Evolutionary conservation across 2,888 invertebrate species (phyloP).

Genomic region (Melanchra persicariae): DNA sequence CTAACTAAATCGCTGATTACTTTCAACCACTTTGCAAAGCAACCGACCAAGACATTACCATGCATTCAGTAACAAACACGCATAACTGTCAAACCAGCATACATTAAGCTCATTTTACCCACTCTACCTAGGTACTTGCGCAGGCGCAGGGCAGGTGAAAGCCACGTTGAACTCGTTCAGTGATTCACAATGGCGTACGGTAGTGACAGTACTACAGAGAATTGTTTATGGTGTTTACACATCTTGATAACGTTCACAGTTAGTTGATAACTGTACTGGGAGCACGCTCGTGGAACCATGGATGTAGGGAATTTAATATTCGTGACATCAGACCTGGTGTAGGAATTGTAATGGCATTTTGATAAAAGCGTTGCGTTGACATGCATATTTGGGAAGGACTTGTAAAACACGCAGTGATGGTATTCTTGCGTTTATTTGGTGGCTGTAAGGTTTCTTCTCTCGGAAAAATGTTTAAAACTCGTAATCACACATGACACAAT

Average conservation of each 20-base stretch:
- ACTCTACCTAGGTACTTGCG: not conserved
- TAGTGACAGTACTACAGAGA: conserved; percentile 11
- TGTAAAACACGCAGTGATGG: not conserved
- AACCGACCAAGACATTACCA: not conserved
- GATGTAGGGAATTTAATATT: not conserved
- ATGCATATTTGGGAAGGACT: not conserved
- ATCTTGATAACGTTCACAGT: conserved; percentile 34
- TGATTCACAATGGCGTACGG: conserved; percentile 25
- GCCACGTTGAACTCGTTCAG: conserved; percentile 32
- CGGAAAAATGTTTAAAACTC: not conserved
- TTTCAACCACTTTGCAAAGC: not conserved
- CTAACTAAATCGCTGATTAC: not conserved
- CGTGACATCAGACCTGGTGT: not conserved
- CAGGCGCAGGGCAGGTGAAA: conserved; percentile 27
- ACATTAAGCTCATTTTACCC: conserved; percentile 1
- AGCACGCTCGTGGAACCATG: not conserved
- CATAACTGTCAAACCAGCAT: not conserved
- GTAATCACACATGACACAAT: too few species aligned
- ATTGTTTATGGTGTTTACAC: conserved; percentile 38
- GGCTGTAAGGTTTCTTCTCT: not conserved
- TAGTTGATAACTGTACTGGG: conserved; percentile 19
- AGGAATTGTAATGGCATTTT: not conserved
- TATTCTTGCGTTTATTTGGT: not conserved
- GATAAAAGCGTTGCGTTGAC: not conserved
- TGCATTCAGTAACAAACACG: not conserved